phyloP scores from a whole-genome alignment of 2,113 vertebrate species.

The Alaudala cheleensis region DNA sequence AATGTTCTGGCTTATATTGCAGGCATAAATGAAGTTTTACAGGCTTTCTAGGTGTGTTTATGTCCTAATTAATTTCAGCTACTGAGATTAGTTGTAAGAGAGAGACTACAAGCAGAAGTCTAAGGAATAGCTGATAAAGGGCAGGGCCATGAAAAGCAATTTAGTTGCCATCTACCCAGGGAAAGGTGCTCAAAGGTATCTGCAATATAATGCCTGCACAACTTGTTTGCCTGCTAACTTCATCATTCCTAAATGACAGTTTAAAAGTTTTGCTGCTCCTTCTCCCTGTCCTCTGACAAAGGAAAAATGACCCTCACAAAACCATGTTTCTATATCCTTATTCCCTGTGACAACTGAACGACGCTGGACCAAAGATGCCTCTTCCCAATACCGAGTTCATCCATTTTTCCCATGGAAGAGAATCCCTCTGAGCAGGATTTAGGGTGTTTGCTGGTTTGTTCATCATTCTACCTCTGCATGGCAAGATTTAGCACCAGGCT shows the following conservation, averaged over 20 bases:
- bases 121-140: not conserved
- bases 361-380: not conserved
- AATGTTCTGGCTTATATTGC: slow-evolving; percentile 9
- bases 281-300: not conserved
- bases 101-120: not conserved
- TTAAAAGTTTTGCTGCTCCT: not conserved
- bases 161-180: not conserved
- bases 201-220: not conserved
- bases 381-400: not conserved
- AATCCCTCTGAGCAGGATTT: not conserved
- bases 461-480: not conserved
- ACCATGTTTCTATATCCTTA: not conserved
- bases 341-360: not conserved
- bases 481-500: not conserved
- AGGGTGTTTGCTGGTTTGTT: not conserved
- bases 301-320: not conserved
- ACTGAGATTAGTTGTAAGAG: not conserved
- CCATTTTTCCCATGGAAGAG: fast-evolving
- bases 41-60: slow-evolving; percentile 31
- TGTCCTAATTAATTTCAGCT: slow-evolving; percentile 52
- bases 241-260: not conserved
- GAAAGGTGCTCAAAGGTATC: not conserved
- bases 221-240: not conserved
- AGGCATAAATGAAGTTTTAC: slow-evolving; percentile 34
- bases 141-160: not conserved